A percentile compares a stretch with the other conserved stretches of the same genome.
phyloP scores from a whole-genome alignment of 2,888 invertebrate genomes.

The Keiferia lycopersicella region DNA sequence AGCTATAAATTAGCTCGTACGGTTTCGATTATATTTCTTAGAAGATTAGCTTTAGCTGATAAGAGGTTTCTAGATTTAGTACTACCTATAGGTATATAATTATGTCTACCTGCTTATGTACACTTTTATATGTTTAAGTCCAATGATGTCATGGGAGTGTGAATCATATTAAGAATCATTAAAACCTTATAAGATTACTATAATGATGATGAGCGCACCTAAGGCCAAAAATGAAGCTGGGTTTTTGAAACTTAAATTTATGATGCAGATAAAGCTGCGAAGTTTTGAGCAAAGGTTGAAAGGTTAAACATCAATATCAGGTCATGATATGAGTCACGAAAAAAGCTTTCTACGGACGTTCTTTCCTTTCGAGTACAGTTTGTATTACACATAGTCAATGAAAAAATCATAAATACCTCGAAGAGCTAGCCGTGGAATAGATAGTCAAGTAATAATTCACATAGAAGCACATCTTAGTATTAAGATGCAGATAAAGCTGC shows the following conservation, averaged over 20 bases:
- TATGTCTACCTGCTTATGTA: not conserved
- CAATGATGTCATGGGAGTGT: not conserved
- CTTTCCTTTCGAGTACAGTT: too few relatives aligned
- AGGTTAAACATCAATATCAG: too few relatives aligned
- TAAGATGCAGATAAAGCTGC: too few relatives aligned
- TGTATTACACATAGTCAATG: too few relatives aligned
- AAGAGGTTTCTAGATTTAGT: not conserved
- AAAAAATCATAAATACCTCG: too few relatives aligned
- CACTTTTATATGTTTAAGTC: not conserved
- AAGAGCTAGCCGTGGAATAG: too few relatives aligned
- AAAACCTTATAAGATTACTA: not conserved
- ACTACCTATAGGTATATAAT: not conserved
- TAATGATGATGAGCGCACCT: not conserved
- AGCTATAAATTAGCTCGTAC: conserved; percentile 3
- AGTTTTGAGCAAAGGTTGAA: too few relatives aligned
- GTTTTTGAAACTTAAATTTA: not conserved
- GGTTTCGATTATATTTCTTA: not conserved
- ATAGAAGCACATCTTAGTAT: not conserved
- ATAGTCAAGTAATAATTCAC: not conserved
- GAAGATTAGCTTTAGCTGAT: not conserved
- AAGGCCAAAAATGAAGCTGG: not conserved
- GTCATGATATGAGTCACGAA: too few relatives aligned
- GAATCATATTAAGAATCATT: not conserved
- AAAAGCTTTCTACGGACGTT: too few relatives aligned
- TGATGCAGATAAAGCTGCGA: not conserved